Conservation (phyloP, 2,113 vertebrate genomes). For the Apteryx owenii region DNA sequence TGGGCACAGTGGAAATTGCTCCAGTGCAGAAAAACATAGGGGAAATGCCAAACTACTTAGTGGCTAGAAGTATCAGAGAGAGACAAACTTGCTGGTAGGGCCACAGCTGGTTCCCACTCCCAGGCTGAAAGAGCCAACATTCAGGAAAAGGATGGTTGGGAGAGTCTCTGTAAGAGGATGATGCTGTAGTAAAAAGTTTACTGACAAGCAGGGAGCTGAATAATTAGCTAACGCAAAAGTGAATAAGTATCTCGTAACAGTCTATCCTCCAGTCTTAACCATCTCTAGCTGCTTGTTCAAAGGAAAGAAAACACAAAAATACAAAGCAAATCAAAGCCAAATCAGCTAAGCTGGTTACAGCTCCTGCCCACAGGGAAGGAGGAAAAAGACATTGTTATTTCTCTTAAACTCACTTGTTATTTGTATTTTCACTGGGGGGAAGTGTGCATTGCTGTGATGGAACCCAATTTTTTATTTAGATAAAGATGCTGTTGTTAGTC, state of each 20-base stretch:
- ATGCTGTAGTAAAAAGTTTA: not conserved
- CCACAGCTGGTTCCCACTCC: not conserved
- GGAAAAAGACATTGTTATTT: not conserved
- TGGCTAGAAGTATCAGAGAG: not conserved
- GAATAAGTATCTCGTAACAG: fast-evolving
- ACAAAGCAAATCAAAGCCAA: not conserved
- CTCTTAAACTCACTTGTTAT: not conserved
- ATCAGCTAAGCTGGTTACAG: not conserved
- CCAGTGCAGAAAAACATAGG: not conserved
- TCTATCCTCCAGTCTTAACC: not conserved
- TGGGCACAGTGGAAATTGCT: not conserved
- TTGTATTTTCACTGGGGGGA: not conserved
- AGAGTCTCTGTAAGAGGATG: not conserved
- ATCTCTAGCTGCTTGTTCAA: not conserved
- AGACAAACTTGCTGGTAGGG: not conserved
- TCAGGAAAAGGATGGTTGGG: not conserved
- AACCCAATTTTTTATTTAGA: not conserved
- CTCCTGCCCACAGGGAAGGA: not conserved
- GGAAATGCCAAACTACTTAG: not conserved
- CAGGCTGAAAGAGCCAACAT: not conserved
- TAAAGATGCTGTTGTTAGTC: not conserved
- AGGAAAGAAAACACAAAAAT: not conserved
- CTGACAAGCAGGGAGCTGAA: not conserved
- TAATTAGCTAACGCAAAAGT: not conserved
- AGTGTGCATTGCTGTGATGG: not conserved